A percentile compares a stretch with the other conserved stretches of the same genome.
Evolutionary conservation across 2,797 vertebrate genomes (phyloP).

Genomic region (Pseudopleuronectes americanus): DNA sequence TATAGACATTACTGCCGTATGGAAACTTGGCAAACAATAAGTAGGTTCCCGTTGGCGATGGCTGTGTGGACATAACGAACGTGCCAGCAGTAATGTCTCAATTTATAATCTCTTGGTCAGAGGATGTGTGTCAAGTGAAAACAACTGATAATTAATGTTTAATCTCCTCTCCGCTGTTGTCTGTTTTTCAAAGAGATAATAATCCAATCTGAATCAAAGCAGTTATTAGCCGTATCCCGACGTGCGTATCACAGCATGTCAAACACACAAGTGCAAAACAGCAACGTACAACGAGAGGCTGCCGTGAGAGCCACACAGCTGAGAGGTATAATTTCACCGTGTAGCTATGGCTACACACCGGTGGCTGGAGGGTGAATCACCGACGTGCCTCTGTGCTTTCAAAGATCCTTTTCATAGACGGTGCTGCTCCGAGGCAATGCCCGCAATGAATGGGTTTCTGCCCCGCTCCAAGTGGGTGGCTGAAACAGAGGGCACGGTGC

Average conservation of each 20-base stretch:
- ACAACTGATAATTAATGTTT: slow-evolving; percentile 50
- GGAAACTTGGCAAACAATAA: slow-evolving; percentile 25
- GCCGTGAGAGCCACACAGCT: slow-evolving; percentile 47
- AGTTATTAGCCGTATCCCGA: slow-evolving; percentile 45
- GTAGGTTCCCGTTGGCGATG: neutral
- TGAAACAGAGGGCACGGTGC: slow-evolving; percentile 57
- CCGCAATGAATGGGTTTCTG: slow-evolving; percentile 66
- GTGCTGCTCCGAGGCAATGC: slow-evolving; percentile 54
- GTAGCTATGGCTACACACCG: slow-evolving; percentile 65
- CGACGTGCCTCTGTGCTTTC: slow-evolving; percentile 62
- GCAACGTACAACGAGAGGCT: slow-evolving; percentile 48
- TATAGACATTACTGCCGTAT: slow-evolving; percentile 18
- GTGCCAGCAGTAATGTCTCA: slow-evolving; percentile 10
- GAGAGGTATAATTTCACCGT: slow-evolving; percentile 65
- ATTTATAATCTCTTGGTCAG: slow-evolving; percentile 19
- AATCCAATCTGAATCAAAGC: slow-evolving; percentile 63
- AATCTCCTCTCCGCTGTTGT: slow-evolving; percentile 25
- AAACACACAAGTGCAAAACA: slow-evolving; percentile 13
- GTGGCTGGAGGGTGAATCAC: slow-evolving; percentile 49
- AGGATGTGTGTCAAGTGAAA: slow-evolving; percentile 41
- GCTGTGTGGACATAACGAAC: slow-evolving; percentile 6
- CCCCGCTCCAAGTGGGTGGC: slow-evolving; percentile 70
- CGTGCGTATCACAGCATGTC: slow-evolving; percentile 44
- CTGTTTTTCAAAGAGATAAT: slow-evolving; percentile 46
- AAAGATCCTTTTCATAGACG: slow-evolving; percentile 71